Conservation (phyloP, 2,888 invertebrate genomes). For the Noctuana brunneofusca region DNA sequence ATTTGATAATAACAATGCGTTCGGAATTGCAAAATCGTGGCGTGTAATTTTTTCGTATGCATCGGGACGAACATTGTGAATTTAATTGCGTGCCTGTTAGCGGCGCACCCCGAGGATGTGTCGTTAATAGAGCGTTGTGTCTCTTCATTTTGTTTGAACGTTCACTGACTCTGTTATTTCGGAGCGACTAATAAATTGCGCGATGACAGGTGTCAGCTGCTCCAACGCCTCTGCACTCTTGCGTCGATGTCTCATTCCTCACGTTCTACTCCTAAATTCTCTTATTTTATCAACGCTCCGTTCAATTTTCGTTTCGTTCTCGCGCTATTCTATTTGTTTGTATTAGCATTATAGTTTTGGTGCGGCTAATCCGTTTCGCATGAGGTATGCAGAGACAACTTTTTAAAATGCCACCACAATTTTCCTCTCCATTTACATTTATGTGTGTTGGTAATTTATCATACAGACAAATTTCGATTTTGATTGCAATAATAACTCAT, state of each 20-base stretch:
- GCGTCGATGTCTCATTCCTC: conserved; percentile 83
- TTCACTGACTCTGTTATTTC: conserved; percentile 81
- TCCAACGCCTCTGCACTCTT: conserved; percentile 82
- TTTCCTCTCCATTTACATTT: conserved; percentile 32
- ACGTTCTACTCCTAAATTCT: conserved; percentile 80
- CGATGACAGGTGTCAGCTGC: conserved; percentile 83
- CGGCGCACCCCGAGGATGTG: conserved; percentile 67
- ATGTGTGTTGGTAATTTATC: conserved; percentile 33
- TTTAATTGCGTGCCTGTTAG: conserved; percentile 69
- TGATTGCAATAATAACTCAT: conserved; percentile 23
- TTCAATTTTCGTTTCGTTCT: conserved; percentile 79
- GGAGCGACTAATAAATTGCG: conserved; percentile 81
- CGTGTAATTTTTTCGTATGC: conserved; percentile 39
- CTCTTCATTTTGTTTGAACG: conserved; percentile 79
- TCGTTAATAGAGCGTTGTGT: conserved; percentile 79
- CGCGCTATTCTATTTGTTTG: conserved; percentile 72
- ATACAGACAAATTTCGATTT: conserved; percentile 35
- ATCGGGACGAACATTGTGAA: conserved; percentile 50
- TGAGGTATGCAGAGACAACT: conserved; percentile 32
- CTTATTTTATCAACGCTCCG: conserved; percentile 81
- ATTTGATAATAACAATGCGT: conserved; percentile 42
- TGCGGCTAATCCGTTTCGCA: conserved; percentile 56
- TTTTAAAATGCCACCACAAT: conserved; percentile 32
- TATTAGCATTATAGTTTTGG: conserved; percentile 61
- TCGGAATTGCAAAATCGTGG: conserved; percentile 33